phyloP scores from a whole-genome alignment of 2,888 invertebrate genomes.

The Exocentrus adspersus region DNA sequence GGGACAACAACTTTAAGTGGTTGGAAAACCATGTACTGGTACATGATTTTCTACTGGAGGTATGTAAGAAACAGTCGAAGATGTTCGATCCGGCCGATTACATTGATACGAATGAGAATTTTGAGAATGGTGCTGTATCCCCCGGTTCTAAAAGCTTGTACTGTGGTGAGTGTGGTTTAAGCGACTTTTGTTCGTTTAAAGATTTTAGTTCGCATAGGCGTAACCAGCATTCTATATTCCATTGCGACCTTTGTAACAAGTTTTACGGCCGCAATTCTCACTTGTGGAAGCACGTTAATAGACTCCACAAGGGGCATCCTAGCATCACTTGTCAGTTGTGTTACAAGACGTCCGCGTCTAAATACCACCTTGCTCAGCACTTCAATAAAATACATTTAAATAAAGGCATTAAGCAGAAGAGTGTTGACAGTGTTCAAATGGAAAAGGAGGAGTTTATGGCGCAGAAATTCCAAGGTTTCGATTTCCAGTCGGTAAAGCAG shows the following conservation, averaged over 20 bases:
- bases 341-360: constrained; percentile 69
- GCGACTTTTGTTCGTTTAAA: constrained; percentile 63
- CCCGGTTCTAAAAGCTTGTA: constrained; percentile 47
- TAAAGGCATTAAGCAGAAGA: constrained; percentile 42
- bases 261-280: constrained; percentile 71
- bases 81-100: constrained; percentile 65
- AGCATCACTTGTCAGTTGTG: constrained; percentile 70
- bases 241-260: constrained; percentile 71
- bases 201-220: constrained; percentile 67
- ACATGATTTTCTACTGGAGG: constrained; percentile 65
- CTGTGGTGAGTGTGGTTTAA: constrained; percentile 52
- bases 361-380: constrained; percentile 68
- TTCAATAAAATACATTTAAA: constrained; percentile 66
- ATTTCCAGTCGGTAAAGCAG: constrained; percentile 58
- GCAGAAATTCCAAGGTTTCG: constrained; percentile 59
- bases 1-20: constrained; percentile 68
- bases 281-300: constrained; percentile 71
- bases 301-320: constrained; percentile 69
- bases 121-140: constrained; percentile 26
- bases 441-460: constrained; percentile 53
- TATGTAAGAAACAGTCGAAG: constrained; percentile 56
- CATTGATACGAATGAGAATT: constrained; percentile 60
- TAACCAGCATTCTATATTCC: constrained; percentile 67
- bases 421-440: constrained; percentile 27
- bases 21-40: constrained; percentile 66